Evolutionary conservation across 2,113 vertebrate genomes (phyloP).

Genomic region (Sylvia atricapilla): DNA sequence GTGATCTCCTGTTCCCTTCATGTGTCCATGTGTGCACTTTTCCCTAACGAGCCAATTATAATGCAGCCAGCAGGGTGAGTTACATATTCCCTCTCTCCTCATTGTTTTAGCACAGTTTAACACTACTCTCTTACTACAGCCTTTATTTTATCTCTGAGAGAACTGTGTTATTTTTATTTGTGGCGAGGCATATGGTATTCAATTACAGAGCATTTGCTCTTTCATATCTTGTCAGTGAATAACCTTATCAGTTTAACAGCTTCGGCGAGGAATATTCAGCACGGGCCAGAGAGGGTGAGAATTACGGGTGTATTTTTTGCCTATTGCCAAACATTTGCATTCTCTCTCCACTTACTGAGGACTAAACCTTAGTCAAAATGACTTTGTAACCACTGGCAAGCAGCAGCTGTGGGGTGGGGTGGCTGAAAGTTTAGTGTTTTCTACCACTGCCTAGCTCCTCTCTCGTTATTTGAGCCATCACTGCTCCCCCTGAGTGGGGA

Average conservation of each 20-base stretch:
- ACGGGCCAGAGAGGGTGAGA: neutral
- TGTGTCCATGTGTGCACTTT: rapidly evolving
- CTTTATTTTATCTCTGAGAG: neutral
- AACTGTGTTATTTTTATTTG: neutral
- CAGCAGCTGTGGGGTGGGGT: neutral
- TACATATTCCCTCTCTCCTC: neutral
- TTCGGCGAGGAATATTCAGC: neutral
- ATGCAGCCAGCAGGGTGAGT: neutral
- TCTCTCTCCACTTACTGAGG: neutral
- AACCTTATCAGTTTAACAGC: neutral
- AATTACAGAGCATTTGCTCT: neutral
- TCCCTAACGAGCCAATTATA: neutral
- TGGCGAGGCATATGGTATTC: neutral
- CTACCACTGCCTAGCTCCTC: neutral
- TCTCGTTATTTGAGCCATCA: rapidly evolving
- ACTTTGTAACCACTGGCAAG: neutral
- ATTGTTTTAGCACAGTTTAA: neutral
- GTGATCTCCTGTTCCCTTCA: neutral
- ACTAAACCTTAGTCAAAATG: neutral
- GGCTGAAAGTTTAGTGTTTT: neutral
- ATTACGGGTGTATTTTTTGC: neutral
- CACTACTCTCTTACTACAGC: neutral
- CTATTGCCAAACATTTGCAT: neutral
- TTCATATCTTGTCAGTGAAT: neutral
- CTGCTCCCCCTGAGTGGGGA: neutral